Percentiles rank a stretch among this genome's conserved stretches.
phyloP scores from a whole-genome alignment of 2,797 vertebrate species.

The Megalops cyprinoides region DNA sequence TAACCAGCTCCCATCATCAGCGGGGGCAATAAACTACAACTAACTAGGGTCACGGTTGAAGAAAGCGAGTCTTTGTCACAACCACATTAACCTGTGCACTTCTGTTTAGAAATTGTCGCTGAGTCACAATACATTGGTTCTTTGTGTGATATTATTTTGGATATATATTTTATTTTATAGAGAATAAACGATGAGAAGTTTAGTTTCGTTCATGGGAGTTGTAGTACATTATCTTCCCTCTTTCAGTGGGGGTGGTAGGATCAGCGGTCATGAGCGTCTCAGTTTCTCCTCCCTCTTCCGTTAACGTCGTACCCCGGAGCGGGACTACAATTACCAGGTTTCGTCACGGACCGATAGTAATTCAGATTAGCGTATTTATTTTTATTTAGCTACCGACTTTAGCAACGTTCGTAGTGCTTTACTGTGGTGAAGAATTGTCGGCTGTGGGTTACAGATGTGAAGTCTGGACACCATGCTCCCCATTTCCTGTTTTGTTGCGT shows the following conservation, averaged over 20 bases:
- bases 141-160: background rate
- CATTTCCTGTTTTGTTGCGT: constrained; percentile 32
- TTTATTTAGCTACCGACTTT: constrained; percentile 18
- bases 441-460: background rate
- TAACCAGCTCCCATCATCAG: background rate
- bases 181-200: background rate
- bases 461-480: background rate
- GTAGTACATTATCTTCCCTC: constrained; percentile 13
- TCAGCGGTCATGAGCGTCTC: background rate
- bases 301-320: background rate
- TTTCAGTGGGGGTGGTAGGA: background rate
- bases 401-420: background rate
- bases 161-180: background rate
- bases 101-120: no score
- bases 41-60: background rate
- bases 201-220: constrained; percentile 5
- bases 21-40: background rate
- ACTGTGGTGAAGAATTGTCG: background rate
- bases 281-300: constrained; percentile 17
- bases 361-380: constrained; percentile 34
- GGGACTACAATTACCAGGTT: constrained; percentile 32
- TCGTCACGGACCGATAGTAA: background rate
- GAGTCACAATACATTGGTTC: background rate
- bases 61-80: no score
- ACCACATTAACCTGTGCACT: no score